Percentiles rank a stretch among this genome's conserved stretches.
phyloP scores from a whole-genome alignment of 2,888 invertebrate genomes.

The Drosophila anomalipes region DNA sequence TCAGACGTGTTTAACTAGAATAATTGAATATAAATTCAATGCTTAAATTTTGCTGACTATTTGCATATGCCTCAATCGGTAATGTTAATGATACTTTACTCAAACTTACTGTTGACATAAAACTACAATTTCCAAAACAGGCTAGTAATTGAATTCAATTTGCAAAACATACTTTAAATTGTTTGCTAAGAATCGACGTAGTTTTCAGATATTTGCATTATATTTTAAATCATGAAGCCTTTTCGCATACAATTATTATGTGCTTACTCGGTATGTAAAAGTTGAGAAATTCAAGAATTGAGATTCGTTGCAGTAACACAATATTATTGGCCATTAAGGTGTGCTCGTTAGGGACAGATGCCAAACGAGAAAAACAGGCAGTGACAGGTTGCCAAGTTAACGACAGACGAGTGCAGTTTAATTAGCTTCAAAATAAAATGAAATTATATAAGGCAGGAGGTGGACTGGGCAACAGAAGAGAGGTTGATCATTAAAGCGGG shows the following conservation, averaged over 20 bases:
- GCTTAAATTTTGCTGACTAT: not conserved
- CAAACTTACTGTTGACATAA: not conserved
- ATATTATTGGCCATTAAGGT: conserved; percentile 50
- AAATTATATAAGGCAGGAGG: conserved; percentile 44
- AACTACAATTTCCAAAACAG: not conserved
- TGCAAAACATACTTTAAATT: not conserved
- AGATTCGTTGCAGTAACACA: conserved; percentile 35
- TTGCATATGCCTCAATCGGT: not conserved
- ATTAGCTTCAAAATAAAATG: conserved; percentile 78
- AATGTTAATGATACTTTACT: not conserved
- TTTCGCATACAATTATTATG: not conserved
- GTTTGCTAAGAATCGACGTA: not conserved
- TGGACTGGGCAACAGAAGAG: not conserved
- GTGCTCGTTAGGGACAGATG: conserved; percentile 48
- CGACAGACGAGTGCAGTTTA: conserved; percentile 70
- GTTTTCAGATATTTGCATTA: not conserved
- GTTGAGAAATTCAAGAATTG: conserved; percentile 9
- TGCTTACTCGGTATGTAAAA: not conserved
- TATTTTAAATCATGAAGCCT: not conserved
- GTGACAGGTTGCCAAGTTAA: conserved; percentile 60
- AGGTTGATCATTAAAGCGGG: conserved; percentile 33
- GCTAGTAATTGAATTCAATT: not conserved
- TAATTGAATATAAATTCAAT: not conserved
- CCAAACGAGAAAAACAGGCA: conserved; percentile 14
- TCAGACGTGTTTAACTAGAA: not conserved